Evolutionary conservation across 2,888 invertebrate species (phyloP).

Genomic region (Cylindroiulus punctatus): DNA sequence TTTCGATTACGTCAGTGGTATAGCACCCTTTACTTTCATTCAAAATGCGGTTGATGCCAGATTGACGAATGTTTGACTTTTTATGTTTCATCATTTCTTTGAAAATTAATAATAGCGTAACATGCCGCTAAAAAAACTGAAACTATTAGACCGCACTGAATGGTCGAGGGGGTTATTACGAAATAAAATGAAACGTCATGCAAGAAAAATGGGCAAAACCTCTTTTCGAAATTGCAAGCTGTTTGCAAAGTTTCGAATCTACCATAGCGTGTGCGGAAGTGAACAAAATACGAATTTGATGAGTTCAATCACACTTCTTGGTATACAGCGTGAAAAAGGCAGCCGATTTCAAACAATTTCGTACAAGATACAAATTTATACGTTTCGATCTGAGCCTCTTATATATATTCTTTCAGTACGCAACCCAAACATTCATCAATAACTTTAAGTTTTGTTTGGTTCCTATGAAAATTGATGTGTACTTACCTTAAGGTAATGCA

Average conservation of each 20-base stretch:
- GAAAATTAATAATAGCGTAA: background rate
- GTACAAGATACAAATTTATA: background rate
- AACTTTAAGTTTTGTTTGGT: no score
- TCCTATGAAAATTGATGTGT: no score
- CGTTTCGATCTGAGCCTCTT: background rate
- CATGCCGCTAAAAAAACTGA: background rate
- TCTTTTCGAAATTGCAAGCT: constrained; percentile 6
- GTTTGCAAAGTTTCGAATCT: background rate
- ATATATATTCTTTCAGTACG: no score
- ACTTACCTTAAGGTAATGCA: no score
- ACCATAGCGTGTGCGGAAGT: background rate
- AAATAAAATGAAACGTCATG: constrained; percentile 18
- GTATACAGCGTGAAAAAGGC: background rate
- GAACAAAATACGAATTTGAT: background rate
- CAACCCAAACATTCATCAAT: no score
- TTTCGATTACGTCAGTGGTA: background rate
- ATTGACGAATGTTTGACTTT: background rate
- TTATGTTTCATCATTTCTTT: background rate
- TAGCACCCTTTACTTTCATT: background rate
- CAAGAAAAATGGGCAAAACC: constrained; percentile 5
- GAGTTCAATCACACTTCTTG: constrained; percentile 10
- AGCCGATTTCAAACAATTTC: background rate
- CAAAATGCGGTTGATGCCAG: background rate
- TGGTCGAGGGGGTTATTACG: background rate
- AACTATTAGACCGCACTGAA: background rate